Base-by-base conservation (phyloP, 2,113 vertebrate genomes). In the Bothrops jararaca region DNA sequence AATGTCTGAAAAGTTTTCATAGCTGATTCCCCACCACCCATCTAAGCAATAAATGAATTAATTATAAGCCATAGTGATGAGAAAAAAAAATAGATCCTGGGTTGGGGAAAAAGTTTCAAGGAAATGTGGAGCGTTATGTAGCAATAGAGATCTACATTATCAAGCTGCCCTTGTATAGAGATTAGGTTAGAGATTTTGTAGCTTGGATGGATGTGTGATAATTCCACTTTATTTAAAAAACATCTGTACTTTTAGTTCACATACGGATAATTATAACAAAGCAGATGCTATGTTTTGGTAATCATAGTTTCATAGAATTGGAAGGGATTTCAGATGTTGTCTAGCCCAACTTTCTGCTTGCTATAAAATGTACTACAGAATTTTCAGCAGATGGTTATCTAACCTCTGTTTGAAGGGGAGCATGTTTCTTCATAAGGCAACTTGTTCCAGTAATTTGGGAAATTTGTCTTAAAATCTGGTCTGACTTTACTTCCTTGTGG, bases 41-140 rank as follows among this genome's bases (percentile, higher is more conserved):
- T 85, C 90, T 39, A 12, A 85, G 54, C 89, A 95, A n/a, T 86
- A 45, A 91, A 91, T 48, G 95, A 95, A 92, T 94, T 94, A 93
- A 94, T 91, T 95, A 22, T 91, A 92, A 74, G 48, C 42, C 12
- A 12, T 0, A 9, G 2, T 24, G 39, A 53, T 52, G 89, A 11
- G 13, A 10, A 89, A 60, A 60, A 8, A 45, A 3, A 88, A 86
- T 91, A n/a, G 54, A 91, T 87, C n/a, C 2, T 0, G 24, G 15
- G 74, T 69, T 13, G 22, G 85, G 26, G 50, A 18, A 42, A 39
- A 3, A 0, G 0, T 12, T 88, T 5, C 23, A 74, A 8, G 42
- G 13, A 5, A 42, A 4, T 1, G 20, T 85, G 24, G 45, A 89
- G 34, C 60, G 58, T 90, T 50, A 52, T 18, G 39, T 86, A 89